These are phyloP conservation scores for Allophyes oxyacanthae DNA, from an alignment of 2,888 invertebrate species.

Conservation along the genomic window DNA sequence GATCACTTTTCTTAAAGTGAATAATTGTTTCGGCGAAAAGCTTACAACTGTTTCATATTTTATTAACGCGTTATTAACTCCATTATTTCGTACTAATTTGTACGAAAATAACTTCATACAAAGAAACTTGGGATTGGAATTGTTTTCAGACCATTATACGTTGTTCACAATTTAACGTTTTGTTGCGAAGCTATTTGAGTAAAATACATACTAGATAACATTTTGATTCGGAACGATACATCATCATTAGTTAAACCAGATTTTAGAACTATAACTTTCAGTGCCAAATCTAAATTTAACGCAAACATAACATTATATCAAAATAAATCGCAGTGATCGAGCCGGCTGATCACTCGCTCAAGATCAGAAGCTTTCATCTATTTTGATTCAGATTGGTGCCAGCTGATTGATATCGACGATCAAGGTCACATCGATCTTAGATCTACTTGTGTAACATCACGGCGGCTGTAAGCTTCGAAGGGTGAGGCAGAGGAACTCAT, in stretches of 20 bases:
- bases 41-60: slow-evolving; percentile 18
- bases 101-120: slow-evolving; percentile 12
- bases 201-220: too few relatives aligned
- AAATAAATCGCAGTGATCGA: slow-evolving; percentile 54
- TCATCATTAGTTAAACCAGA: slow-evolving; percentile 14
- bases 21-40: slow-evolving; percentile 45
- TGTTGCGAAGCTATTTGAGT: too few relatives aligned
- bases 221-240: slow-evolving; percentile 21
- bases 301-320: slow-evolving; percentile 33
- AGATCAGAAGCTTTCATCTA: slow-evolving; percentile 72
- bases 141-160: neutral
- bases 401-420: slow-evolving; percentile 58
- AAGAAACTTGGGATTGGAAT: slow-evolving; percentile 10
- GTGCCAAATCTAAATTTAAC: slow-evolving; percentile 43
- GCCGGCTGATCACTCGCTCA: slow-evolving; percentile 53
- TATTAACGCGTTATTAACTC: slow-evolving; percentile 27
- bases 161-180: too few relatives aligned
- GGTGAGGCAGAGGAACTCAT: neutral
- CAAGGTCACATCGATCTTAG: slow-evolving; percentile 32
- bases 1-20: slow-evolving; percentile 45
- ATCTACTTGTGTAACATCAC: neutral
- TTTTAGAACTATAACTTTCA: slow-evolving; percentile 30
- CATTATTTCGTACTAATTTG: slow-evolving; percentile 29
- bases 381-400: slow-evolving; percentile 72
- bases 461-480: neutral